Percentiles rank a stretch among this genome's conserved stretches.
These are phyloP conservation scores for Thalassarche chlororhynchos DNA, from an alignment of 2,113 vertebrate genomes.

Conservation along the genomic window DNA sequence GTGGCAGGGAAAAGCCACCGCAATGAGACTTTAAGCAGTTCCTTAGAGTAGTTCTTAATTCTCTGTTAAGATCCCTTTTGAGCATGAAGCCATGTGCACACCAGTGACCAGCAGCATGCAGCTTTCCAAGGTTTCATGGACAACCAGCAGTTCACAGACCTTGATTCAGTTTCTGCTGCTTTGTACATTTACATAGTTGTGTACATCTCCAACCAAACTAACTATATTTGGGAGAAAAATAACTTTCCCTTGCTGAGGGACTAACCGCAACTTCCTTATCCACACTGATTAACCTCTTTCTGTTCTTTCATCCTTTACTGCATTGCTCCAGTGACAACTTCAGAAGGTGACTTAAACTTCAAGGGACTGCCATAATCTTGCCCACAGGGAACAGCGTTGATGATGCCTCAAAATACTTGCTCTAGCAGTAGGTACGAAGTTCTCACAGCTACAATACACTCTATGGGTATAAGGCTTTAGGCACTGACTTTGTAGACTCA, in stretches of 20 bases:
- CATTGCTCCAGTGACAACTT: background rate
- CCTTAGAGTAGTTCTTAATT: background rate
- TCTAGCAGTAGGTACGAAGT: background rate
- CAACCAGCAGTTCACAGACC: background rate
- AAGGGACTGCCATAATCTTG: background rate
- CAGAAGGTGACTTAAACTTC: background rate
- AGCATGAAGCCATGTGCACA: accelerated
- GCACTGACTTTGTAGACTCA: background rate
- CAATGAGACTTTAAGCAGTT: background rate
- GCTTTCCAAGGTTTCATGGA: background rate
- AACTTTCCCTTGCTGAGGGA: background rate
- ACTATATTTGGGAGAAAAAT: background rate
- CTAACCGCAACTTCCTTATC: background rate
- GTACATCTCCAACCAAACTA: background rate
- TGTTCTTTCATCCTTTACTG: background rate
- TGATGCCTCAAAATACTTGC: background rate
- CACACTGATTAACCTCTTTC: background rate
- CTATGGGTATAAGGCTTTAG: background rate
- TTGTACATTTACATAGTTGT: background rate
- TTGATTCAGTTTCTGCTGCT: background rate
- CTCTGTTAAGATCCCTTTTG: background rate
- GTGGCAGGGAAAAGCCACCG: background rate
- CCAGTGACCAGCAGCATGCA: background rate
- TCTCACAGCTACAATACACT: background rate
- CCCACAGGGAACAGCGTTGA: background rate